These are phyloP conservation scores for Tadarida brasiliensis DNA, from an alignment of 2,797 vertebrate species.

Conservation along the genomic window DNA sequence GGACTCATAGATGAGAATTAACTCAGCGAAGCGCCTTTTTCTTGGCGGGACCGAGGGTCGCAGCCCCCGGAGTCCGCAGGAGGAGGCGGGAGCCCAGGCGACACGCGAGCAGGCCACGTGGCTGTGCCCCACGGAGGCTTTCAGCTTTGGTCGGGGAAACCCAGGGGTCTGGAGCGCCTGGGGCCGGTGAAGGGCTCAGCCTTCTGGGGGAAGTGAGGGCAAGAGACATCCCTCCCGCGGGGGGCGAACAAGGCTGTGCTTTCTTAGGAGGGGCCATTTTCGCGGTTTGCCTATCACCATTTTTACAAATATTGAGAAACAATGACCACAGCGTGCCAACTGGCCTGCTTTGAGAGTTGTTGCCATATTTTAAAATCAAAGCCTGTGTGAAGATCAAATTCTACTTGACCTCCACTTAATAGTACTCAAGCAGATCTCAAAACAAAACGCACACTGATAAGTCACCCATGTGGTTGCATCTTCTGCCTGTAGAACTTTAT, in stretches of 20 bases:
- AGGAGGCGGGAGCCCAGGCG: conserved; percentile 44
- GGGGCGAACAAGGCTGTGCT: background rate
- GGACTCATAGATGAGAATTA: background rate
- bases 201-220: background rate
- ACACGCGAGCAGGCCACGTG: conserved; percentile 62
- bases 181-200: background rate
- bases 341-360: background rate
- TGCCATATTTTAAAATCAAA: conserved; percentile 64
- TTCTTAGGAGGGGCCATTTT: background rate
- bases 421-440: conserved; percentile 1
- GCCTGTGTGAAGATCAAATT: conserved; percentile 53
- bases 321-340: conserved; percentile 36
- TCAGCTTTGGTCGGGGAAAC: background rate
- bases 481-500: conserved; percentile 12
- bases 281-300: background rate
- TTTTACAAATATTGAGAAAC: conserved; percentile 34
- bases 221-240: background rate
- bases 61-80: background rate
- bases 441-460: background rate
- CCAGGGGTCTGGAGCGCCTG: background rate
- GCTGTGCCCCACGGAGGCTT: conserved; percentile 1
- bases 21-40: background rate
- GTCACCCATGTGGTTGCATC: background rate
- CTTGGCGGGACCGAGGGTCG: background rate
- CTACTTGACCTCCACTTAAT: conserved; percentile 54